These are phyloP conservation scores for Genyomyrus donnyi DNA, from an alignment of 2,113 vertebrate species.

Conservation along the genomic window DNA sequence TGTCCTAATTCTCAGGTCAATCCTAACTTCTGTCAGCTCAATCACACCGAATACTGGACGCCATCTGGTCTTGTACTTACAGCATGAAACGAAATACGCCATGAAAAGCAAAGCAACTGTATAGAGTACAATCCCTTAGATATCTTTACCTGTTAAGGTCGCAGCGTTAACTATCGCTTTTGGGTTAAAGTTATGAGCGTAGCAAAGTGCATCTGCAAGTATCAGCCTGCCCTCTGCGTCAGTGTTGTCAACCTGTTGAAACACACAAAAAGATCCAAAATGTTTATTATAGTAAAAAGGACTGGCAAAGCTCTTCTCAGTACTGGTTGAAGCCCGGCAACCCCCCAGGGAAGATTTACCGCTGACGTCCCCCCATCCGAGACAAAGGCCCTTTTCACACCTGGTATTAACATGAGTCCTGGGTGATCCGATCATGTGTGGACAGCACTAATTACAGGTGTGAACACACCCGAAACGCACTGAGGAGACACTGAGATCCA, in stretches of 20 bases:
- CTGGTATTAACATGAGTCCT: too few species aligned
- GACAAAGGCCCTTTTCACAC: neutral
- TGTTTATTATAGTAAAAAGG: neutral
- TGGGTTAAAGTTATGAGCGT: conserved; percentile 81
- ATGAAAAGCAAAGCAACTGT: neutral
- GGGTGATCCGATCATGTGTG: too few species aligned
- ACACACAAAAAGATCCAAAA: neutral
- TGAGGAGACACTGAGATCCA: too few species aligned
- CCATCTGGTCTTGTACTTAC: neutral
- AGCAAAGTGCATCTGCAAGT: conserved; percentile 87
- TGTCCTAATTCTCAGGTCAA: neutral
- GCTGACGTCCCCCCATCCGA: neutral
- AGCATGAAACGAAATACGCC: neutral
- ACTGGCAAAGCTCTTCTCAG: neutral
- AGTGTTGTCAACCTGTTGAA: conserved; percentile 84
- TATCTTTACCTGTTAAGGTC: conserved; percentile 79
- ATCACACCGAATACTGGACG: neutral
- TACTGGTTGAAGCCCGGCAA: neutral
- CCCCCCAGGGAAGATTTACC: neutral
- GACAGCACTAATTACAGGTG: too few species aligned
- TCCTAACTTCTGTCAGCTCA: neutral
- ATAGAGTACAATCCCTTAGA: neutral
- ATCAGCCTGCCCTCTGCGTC: conserved; percentile 89
- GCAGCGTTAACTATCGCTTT: conserved; percentile 82
- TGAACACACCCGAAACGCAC: too few species aligned